Conservation (phyloP, 1,140 invertebrate species). For the Drosophila parabipectinata region DNA sequence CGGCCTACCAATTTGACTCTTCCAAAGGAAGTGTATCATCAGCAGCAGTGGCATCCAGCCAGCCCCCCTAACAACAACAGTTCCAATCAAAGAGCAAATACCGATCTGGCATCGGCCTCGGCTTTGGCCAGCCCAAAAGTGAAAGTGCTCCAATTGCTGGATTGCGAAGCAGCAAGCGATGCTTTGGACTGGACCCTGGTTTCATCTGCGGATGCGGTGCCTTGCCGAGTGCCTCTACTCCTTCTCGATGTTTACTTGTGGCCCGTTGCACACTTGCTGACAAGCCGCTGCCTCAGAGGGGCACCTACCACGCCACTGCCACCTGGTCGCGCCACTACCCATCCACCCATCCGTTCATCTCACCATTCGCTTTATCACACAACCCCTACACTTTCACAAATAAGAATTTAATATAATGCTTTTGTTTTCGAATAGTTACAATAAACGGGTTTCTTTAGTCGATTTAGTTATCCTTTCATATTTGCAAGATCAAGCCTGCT, state of each 20-base stretch:
- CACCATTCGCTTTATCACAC: conserved; percentile 13
- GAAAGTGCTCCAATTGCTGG: conserved; percentile 78
- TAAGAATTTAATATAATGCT: not conserved
- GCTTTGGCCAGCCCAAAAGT: conserved; percentile 64
- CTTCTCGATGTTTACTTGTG: conserved; percentile 46
- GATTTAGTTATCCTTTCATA: too few relatives aligned
- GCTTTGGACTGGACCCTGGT: conserved; percentile 35
- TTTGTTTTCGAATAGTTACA: not conserved
- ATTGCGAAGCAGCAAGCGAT: conserved; percentile 13
- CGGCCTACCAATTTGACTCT: conserved; percentile 20
- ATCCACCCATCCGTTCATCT: conserved; percentile 47
- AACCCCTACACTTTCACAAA: not conserved
- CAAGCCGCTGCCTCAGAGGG: conserved; percentile 57
- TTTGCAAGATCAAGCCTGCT: too few relatives aligned
- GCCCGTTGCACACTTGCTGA: conserved; percentile 65
- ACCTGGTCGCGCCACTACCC: conserved; percentile 40
- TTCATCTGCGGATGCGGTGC: conserved; percentile 59
- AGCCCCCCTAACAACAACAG: conserved; percentile 36
- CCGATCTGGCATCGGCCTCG: conserved; percentile 58
- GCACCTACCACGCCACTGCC: conserved; percentile 33
- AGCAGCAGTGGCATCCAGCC: conserved; percentile 9
- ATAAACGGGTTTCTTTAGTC: too few relatives aligned
- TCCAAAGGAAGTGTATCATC: conserved; percentile 51
- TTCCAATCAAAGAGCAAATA: conserved; percentile 75
- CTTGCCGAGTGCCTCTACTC: conserved; percentile 74